Percentiles rank a stretch among this genome's conserved stretches.
Conservation (phyloP, 2,797 vertebrate genomes). For the Discoglossus pictus region DNA sequence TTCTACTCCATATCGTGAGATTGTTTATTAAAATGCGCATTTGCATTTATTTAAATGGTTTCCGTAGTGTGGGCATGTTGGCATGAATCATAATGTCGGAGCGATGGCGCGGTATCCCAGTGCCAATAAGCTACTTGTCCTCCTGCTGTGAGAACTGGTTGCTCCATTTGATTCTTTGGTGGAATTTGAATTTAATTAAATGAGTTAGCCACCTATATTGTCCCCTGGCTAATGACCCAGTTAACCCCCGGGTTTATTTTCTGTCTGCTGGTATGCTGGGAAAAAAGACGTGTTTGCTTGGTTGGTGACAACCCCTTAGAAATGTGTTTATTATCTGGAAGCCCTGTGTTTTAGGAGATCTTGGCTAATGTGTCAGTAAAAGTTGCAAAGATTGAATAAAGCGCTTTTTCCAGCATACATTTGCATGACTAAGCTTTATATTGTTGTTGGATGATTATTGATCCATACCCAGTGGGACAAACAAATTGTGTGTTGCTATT, state of each 20-base stretch:
- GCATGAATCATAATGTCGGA: neutral
- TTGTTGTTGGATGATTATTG: constrained; percentile 63
- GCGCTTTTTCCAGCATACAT: constrained; percentile 63
- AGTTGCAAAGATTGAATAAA: constrained; percentile 66
- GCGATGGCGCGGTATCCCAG: constrained; percentile 65
- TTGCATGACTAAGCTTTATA: constrained; percentile 70
- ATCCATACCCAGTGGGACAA: constrained; percentile 65
- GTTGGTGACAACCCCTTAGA: constrained; percentile 65
- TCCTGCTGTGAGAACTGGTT: constrained; percentile 70
- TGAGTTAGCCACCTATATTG: constrained; percentile 68
- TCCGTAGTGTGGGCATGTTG: constrained; percentile 12
- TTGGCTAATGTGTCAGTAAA: constrained; percentile 59
- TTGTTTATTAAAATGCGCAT: no score
- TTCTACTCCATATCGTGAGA: no score
- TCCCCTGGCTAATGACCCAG: constrained; percentile 66
- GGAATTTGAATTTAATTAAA: constrained; percentile 68
- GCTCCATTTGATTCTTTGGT: constrained; percentile 62
- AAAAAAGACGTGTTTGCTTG: constrained; percentile 69
- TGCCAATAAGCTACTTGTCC: constrained; percentile 64
- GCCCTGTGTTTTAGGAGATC: constrained; percentile 66
- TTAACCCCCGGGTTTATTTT: constrained; percentile 69
- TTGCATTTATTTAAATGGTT: no score
- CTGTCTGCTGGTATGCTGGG: constrained; percentile 73
- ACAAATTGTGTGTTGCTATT: constrained; percentile 58
- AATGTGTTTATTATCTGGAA: constrained; percentile 64